Conservation (phyloP, 2,797 vertebrate species). For the Phaenicophaeus curvirostris region DNA sequence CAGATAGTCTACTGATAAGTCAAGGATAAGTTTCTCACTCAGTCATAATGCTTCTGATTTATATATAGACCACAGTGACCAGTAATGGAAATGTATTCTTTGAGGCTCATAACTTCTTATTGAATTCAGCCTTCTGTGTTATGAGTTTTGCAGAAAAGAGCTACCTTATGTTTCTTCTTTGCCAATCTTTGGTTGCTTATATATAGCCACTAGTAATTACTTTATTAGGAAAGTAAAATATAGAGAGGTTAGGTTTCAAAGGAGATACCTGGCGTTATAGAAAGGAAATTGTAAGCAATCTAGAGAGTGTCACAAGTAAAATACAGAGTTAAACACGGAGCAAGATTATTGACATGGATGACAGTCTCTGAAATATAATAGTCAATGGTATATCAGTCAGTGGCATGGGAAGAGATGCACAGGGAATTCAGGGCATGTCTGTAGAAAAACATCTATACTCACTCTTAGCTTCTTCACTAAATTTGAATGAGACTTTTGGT, state of each 20-base stretch:
- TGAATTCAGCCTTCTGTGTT: background rate
- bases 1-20: conserved; percentile 43
- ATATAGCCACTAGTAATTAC: background rate
- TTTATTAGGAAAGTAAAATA: background rate
- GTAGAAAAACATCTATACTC: background rate
- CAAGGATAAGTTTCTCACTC: conserved; percentile 42
- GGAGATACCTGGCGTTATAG: background rate
- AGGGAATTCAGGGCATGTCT: background rate
- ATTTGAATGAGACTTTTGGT: background rate
- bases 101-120: background rate
- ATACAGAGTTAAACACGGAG: background rate
- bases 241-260: background rate
- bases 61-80: background rate
- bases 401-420: background rate
- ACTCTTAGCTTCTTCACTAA: background rate
- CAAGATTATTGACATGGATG: background rate
- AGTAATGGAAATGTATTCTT: background rate
- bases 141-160: background rate
- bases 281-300: background rate
- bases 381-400: background rate
- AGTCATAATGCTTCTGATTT: conserved; percentile 8
- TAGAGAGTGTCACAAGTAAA: background rate
- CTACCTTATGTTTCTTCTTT: background rate
- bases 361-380: background rate
- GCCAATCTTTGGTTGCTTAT: background rate